Conservation (phyloP, 2,113 vertebrate species). For the Gadus macrocephalus region DNA sequence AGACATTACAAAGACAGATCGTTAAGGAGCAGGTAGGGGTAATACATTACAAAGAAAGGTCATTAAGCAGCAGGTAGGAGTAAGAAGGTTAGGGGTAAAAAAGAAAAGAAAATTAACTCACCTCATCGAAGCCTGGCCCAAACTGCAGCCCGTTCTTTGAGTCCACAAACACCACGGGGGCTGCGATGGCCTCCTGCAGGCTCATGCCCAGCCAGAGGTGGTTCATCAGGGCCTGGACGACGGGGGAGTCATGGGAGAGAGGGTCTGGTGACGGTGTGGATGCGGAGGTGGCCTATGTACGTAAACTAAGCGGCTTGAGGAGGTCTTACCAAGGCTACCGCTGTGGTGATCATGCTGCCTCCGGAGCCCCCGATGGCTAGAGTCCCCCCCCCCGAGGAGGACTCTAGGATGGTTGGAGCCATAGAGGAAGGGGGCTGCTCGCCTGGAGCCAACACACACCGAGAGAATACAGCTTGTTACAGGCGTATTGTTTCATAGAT, state of each 20-base stretch:
- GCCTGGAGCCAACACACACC: slow-evolving; percentile 59
- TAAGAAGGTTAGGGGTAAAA: too few relatives aligned
- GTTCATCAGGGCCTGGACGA: slow-evolving; percentile 77
- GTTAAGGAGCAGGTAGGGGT: too few relatives aligned
- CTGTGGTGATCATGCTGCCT: slow-evolving; percentile 76
- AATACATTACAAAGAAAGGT: too few relatives aligned
- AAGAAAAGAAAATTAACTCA: slow-evolving; percentile 42
- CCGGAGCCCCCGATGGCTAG: slow-evolving; percentile 89
- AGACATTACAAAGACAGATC: too few relatives aligned
- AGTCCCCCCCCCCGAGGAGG: slow-evolving; percentile 63
- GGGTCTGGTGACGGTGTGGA: background rate
- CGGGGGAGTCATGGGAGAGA: background rate
- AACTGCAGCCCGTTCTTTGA: slow-evolving; percentile 49
- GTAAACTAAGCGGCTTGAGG: slow-evolving; percentile 2
- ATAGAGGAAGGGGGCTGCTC: slow-evolving; percentile 90
- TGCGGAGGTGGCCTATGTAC: background rate
- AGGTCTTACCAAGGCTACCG: slow-evolving; percentile 77
- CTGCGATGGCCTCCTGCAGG: slow-evolving; percentile 70
- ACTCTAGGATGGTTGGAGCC: slow-evolving; percentile 81
- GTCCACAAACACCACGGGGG: slow-evolving; percentile 64
- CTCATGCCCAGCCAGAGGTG: slow-evolving; percentile 79
- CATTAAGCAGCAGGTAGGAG: too few relatives aligned
- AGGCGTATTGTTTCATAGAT: too few relatives aligned
- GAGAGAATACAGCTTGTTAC: background rate
- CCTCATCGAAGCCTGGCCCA: slow-evolving; percentile 59